Percentiles rank a stretch among this genome's conserved stretches.
phyloP scores from a whole-genome alignment of 2,797 vertebrate genomes.

The Novumbra hubbsi region DNA sequence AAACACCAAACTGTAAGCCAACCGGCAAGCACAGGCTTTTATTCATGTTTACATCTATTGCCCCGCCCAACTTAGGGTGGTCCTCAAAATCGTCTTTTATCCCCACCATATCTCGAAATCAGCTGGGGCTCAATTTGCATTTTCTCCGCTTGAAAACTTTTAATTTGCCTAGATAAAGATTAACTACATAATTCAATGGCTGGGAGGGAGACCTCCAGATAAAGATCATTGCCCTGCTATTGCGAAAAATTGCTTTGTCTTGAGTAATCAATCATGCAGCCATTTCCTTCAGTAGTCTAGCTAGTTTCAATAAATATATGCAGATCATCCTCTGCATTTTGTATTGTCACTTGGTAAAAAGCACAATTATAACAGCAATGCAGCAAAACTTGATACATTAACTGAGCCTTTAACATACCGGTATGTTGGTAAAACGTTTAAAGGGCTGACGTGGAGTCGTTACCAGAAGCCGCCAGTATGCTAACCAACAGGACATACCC shows the following conservation, averaged over 20 bases:
- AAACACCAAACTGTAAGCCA: constrained; percentile 28
- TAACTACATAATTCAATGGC: neutral
- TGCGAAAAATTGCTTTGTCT: neutral
- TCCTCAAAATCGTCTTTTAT: neutral
- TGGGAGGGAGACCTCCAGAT: neutral
- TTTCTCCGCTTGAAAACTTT: neutral
- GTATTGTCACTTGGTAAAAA: neutral
- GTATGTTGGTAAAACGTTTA: neutral
- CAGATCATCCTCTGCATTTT: neutral
- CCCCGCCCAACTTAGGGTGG: constrained; percentile 44
- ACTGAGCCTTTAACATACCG: neutral
- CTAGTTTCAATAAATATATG: neutral
- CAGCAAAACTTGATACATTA: neutral
- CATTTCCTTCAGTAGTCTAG: neutral
- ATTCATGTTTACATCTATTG: constrained; percentile 70
- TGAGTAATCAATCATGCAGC: neutral
- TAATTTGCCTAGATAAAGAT: neutral
- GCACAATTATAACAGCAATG: neutral
- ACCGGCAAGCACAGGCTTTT: constrained; percentile 38
- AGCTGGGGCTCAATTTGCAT: constrained; percentile 44
- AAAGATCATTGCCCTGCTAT: neutral
- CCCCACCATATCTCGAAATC: constrained; percentile 57
- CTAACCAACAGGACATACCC: neutral
- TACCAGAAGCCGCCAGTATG: neutral
- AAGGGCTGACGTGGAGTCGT: neutral